Base-by-base conservation (phyloP, 2,888 invertebrate genomes). In the Metacarcinus magister region DNA sequence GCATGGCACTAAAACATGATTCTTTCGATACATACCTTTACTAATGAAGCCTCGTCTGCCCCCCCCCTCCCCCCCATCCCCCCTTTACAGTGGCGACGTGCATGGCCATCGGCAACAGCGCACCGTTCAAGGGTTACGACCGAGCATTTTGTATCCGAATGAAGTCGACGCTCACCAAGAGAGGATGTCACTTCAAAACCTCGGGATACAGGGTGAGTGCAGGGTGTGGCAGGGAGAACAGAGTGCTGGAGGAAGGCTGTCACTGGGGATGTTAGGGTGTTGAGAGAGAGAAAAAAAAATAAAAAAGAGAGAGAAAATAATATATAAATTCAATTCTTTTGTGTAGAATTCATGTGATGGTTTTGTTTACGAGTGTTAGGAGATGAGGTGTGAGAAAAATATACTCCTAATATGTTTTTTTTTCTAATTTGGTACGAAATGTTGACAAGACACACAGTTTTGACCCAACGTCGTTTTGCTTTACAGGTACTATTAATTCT, bases 131-230 rank as follows among this genome's bases (percentile, higher is more conserved):
- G 97, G 99, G 99, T 82, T 98, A 99, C 98, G 99, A 99, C 97
- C 98, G 99, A 97, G 99, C 99, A 90, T 99, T 99, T 98, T 99
- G 99, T 98, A 98, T 99, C 93, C 98, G 99, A 97, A 99, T 99
- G 99, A 99, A 99, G 97, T 99, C 99, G 95, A 99, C 99, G 0
- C 98, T 99, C 97, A 99, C 99, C 94, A 99, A 99, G 98, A 98
- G 99, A 97, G 99, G 99, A 96, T 99, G 99, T 97, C 99, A 99
- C 98, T 99, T 99, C 98, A 99, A 99, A 98, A 99, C 99, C 82
- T 99, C 99, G 97, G 99, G 99, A 97, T 99, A 99, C 98, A 98
- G 99, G 98, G 99, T 99, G 98, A 98, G 98, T 96, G 92, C 8
- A 7, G 87, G 16, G 89, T 28, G n/a, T 32, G 94, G 82, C 28